These are phyloP conservation scores for Tillus elongatus DNA, from an alignment of 2,888 invertebrate species.

Conservation along the genomic window DNA sequence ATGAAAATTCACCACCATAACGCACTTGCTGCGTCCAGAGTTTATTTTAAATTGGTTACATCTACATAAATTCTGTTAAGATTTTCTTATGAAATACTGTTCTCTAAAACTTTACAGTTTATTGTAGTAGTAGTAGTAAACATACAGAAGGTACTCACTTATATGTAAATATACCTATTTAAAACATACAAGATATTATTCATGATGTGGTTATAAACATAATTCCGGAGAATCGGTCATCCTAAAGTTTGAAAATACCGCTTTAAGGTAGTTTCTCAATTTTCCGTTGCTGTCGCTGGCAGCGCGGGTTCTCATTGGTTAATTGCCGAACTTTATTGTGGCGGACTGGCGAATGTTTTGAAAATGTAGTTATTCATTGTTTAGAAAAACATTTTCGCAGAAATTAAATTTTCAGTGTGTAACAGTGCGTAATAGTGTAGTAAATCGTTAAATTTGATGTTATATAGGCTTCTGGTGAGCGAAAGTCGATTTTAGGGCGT, in stretches of 20 bases:
- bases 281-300: constrained; percentile 18
- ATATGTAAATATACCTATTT: no score
- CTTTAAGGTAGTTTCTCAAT: constrained; percentile 4
- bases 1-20: no score
- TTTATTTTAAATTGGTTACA: no score
- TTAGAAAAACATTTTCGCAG: constrained; percentile 18
- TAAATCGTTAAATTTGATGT: constrained; percentile 2
- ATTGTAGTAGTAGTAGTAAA: no score
- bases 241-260: neutral
- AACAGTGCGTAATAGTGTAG: constrained; percentile 6
- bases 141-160: no score
- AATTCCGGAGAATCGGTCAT: no score
- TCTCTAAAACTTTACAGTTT: no score
- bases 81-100: no score
- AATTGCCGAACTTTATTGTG: constrained; percentile 32
- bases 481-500: constrained; percentile 28
- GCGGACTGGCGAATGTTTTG: constrained; percentile 36
- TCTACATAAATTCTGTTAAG: no score
- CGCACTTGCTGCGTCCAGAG: no score
- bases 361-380: constrained; percentile 32
- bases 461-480: constrained; percentile 9
- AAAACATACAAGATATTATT: no score
- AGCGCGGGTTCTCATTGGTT: constrained; percentile 30
- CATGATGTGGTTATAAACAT: no score
- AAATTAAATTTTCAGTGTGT: constrained; percentile 12